Base-by-base conservation (phyloP, 2,888 invertebrate species). In the Pyrochroa serraticornis region DNA sequence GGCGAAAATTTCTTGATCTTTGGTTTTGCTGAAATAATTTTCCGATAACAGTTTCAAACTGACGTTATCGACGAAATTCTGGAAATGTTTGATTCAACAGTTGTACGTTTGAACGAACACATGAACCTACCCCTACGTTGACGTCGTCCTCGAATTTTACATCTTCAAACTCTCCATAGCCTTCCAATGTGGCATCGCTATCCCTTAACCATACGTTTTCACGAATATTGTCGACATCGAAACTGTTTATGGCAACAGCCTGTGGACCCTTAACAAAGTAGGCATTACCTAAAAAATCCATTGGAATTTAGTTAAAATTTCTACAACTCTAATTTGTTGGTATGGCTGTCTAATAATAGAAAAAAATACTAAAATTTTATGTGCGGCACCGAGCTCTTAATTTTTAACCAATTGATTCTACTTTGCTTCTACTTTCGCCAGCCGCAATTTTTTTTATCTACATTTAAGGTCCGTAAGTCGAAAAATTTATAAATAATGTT, bases 11-110 rank as follows among this genome's bases (percentile, higher is more conserved):
- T 70, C 74, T 76, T 85, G 85, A 22, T 79, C 68, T 50, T 74
- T 77, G 3, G 81, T 76, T 67, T 80, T 81, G 66, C 84, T 84
- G 42, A 87, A 78, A 60, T 84, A 84, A 67, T 82, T 81, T 9
- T 79, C 67, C 10, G 77, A 73, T 37, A 86, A 66, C 64, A 79
- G 74, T 6, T 76, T 71, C 45, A 86, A 67, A 63, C 81, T 73
- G 7, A 81, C 74, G 22, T 80, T 80, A 65, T 82, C 82, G 1
- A 85, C 63, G 2, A 70, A 72, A 14, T 82, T 82, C 84, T 86
- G 39, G 53, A 62, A 74, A 10, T 14, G 22, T 5, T 2, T 5
- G 22, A 2, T 22, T 22, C 5, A 22, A 22, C 7, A 38, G 7
- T 36, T 13, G 22, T 46, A 9, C n/a, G 10, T 1, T 6, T 35